Conservation (phyloP, 1,140 invertebrate species). For the Diachasmimorpha longicaudata region DNA sequence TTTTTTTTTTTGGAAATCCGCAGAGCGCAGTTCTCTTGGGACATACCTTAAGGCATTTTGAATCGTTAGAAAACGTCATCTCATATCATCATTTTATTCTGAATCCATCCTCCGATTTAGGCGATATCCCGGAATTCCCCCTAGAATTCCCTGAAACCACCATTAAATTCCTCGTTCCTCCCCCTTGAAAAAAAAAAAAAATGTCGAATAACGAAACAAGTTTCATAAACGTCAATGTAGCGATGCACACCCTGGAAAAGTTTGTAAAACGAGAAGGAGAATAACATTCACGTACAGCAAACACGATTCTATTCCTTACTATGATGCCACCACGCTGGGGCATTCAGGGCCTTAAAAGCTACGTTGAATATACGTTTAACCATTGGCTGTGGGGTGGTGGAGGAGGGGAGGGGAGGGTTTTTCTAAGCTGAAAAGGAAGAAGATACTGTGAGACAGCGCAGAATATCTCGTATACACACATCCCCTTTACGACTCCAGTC, state of each 20-base stretch:
- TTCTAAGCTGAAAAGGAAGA: background rate
- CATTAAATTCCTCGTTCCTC: no score
- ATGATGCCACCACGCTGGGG: background rate
- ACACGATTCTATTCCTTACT: background rate
- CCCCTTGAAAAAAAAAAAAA: no score
- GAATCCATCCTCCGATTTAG: no score
- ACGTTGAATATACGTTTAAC: background rate
- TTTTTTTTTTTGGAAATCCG: no score
- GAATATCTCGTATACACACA: background rate
- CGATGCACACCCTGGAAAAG: background rate
- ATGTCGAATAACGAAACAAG: background rate
- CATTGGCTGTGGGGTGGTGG: background rate
- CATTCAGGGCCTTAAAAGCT: background rate
- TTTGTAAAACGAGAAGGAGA: background rate
- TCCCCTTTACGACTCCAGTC: slow-evolving; percentile 24
- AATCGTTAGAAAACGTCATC: no score
- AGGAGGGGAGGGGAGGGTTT: no score
- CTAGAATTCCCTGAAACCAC: no score
- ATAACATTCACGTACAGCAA: background rate
- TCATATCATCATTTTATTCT: no score
- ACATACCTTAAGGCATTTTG: no score
- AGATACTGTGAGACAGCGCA: background rate
- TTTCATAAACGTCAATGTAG: background rate
- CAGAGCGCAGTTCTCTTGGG: no score
- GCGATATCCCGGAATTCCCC: no score